These are phyloP conservation scores for Dryococelus australis DNA, from an alignment of 2,888 invertebrate genomes.

Conservation along the genomic window DNA sequence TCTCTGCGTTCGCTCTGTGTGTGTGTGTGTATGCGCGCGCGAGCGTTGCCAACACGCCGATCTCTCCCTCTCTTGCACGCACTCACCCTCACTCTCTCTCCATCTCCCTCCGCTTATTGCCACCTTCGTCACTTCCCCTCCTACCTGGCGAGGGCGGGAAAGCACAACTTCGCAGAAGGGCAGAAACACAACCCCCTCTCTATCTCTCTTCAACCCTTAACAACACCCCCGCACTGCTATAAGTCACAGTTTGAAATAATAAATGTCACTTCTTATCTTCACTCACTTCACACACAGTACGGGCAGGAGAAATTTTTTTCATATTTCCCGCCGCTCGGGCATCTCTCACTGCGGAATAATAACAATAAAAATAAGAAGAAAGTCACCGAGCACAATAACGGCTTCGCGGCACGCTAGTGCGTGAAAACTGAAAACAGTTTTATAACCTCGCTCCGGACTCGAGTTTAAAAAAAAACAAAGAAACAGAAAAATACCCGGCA, in stretches of 20 bases:
- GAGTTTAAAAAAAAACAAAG: no score
- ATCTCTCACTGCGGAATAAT: conserved; percentile 11
- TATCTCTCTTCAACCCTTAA: background rate
- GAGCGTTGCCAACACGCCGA: background rate
- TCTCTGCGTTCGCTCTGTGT: conserved; percentile 19
- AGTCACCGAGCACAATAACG: background rate
- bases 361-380: conserved; percentile 12
- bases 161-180: background rate
- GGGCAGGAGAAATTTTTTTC: background rate
- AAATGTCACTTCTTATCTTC: conserved; percentile 29
- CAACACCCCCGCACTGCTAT: background rate
- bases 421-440: background rate
- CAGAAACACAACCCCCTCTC: conserved; percentile 5
- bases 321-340: background rate
- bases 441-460: no score
- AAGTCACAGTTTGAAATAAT: conserved; percentile 25
- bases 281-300: background rate
- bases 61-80: conserved; percentile 26
- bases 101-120: background rate
- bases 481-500: no score
- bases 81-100: background rate
- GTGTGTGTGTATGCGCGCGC: background rate
- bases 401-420: background rate
- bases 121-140: conserved; percentile 11
- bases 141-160: background rate